Evolutionary conservation across 92 coral and sea anemone genomes (phyloP), one percentile per base, ranked within the genome.

Genomic region (Nematostella vectensis): DNA sequence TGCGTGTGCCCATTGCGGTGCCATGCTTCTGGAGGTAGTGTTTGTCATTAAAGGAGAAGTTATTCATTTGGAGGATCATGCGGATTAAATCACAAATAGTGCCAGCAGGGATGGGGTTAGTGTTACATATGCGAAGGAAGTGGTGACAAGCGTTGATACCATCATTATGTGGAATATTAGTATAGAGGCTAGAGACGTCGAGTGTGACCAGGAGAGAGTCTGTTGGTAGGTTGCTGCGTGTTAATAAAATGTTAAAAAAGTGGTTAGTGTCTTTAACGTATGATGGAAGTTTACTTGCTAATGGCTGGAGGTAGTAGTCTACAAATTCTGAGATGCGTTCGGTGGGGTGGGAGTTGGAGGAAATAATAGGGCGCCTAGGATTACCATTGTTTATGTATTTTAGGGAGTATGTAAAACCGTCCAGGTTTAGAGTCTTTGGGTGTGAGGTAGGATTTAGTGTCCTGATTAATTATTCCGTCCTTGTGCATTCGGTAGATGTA

Each of bases 11-110:
- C 70, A 63, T 63, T 43, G 62, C 70, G 4, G 63, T 50, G 12
- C 70, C 70, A 22, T 51, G 63, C 3, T 22, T 48, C 45, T 67
- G 74, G 22, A 57, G 65, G 29, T 57, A 67, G 23, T 57, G 68
- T 40, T 67, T 57, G 1, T 27, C 55, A 36, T 67, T 55, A 27
- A 67, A 67, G 17, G 68, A 18, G 28, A 67, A 67, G 20, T 67
- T 57, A 45, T 67, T 67, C 56, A 57, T 67, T 8, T n/a, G n/a
- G n/a, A n/a, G n/a, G n/a, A n/a, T n/a, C n/a, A n/a, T n/a, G n/a
- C n/a, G n/a, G n/a, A n/a, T n/a, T n/a, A n/a, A n/a, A n/a, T n/a
- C n/a, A n/a, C n/a, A n/a, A n/a, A n/a, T n/a, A n/a, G n/a, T n/a
- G 27, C 66, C 50, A n/a, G 43, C 18, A 27, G 61, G 71, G 2